A percentile compares a stretch with the other conserved stretches of the same genome.
Conservation (phyloP, 2,888 invertebrate genomes). For the Torymus auratus region DNA sequence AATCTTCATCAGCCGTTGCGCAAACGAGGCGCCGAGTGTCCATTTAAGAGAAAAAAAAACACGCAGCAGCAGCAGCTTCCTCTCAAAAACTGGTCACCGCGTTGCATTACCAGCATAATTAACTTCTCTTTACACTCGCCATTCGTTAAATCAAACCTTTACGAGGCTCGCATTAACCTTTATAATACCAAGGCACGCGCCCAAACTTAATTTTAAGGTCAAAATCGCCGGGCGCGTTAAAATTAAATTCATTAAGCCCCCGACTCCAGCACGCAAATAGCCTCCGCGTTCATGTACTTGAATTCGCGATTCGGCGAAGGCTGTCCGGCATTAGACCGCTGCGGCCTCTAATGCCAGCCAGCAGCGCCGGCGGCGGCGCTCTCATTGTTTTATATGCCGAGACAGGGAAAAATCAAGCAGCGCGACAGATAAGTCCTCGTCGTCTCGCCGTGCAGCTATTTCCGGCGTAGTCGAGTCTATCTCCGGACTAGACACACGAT, state of each 20-base stretch:
- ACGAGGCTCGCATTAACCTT: slow-evolving; percentile 1
- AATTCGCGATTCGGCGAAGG: slow-evolving; percentile 36
- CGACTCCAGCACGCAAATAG: neutral
- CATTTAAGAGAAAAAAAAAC: too few species aligned
- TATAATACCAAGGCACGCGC: neutral
- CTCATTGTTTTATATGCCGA: slow-evolving; percentile 47
- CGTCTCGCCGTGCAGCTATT: slow-evolving; percentile 26
- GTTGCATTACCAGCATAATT: slow-evolving; percentile 21
- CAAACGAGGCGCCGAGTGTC: neutral
- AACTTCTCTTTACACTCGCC: slow-evolving; percentile 4
- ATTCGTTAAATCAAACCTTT: slow-evolving; percentile 40
- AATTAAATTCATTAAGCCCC: slow-evolving; percentile 44
- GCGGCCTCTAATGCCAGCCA: slow-evolving; percentile 3
- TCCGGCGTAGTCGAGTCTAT: slow-evolving; percentile 29
- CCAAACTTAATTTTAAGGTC: slow-evolving; percentile 41
- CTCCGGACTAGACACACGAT: slow-evolving; percentile 32
- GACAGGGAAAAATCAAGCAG: slow-evolving; percentile 24
- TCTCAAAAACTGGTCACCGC: too few species aligned
- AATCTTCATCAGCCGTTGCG: slow-evolving; percentile 7
- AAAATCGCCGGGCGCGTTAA: slow-evolving; percentile 26
- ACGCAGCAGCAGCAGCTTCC: too few species aligned
- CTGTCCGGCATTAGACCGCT: neutral
- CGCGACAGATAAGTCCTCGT: slow-evolving; percentile 19
- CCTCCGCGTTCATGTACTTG: slow-evolving; percentile 7
- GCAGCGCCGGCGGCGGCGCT: neutral